Evolutionary conservation across 2,888 invertebrate species (phyloP), one percentile per base, ranked within the genome.

Genomic region (Erynnis tages): DNA sequence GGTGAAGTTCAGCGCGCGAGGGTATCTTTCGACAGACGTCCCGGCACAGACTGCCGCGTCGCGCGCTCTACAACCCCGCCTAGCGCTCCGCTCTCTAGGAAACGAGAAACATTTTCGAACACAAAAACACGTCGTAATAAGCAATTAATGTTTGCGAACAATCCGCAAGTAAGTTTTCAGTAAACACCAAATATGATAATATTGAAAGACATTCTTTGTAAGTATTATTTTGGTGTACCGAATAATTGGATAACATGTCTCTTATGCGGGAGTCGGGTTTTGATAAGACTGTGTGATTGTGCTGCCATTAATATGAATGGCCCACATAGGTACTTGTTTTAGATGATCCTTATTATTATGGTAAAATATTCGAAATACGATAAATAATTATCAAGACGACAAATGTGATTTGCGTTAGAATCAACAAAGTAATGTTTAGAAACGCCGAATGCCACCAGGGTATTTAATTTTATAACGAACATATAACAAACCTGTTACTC

Each of bases 31-130:
- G 76, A 59, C 67, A 60, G 59, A 70, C 68, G 71, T 80, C 80
- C 80, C 76, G 72, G 76, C 76, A 78, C 69, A 75, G 76, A 90
- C 90, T 90, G 88, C 86, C 90, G 89, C 69, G 73, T 67, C 69
- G 73, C 54, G 72, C 69, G 74, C 79, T 81, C 73, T 63, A 69
- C 79, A 76, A 79, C 83, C 79, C 82, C 87, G 82, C 86, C 82
- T 79, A 66, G 74, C 77, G 61, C 60, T 56, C 71, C 75, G 61
- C 74, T 69, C 73, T 77, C 71, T 81, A 74, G 59, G 69, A 68
- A 73, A 73, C 71, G 69, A 71, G 66, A 69, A 71, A 74, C 72
- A 72, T 69, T 77, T 73, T 66, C 62, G 66, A 67, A 71, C 65
- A 71, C 66, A 70, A 75, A 74, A 70, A 70, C 65, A 67, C 57